These are phyloP conservation scores for Bombus affinis DNA, from an alignment of 1,140 invertebrate genomes.

Conservation along the genomic window DNA sequence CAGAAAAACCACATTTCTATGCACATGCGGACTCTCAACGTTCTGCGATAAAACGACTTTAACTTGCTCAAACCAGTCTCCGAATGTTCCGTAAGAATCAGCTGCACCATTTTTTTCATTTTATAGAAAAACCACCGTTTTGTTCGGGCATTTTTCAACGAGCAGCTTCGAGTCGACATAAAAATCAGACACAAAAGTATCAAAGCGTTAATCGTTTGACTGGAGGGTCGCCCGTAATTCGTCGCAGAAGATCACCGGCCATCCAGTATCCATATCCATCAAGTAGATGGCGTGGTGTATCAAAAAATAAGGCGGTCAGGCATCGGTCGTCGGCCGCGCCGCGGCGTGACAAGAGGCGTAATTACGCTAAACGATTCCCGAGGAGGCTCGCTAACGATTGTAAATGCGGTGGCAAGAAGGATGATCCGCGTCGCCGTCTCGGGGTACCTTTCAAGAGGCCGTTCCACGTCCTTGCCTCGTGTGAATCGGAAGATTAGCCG, in stretches of 20 bases:
- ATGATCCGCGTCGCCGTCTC: conserved; percentile 24
- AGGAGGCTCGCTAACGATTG: conserved; percentile 60
- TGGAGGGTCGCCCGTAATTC: background rate
- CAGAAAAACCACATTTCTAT: too few relatives aligned
- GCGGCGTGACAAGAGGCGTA: conserved; percentile 65
- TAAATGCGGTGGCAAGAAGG: conserved; percentile 65
- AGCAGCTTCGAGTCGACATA: too few relatives aligned
- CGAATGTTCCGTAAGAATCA: too few relatives aligned
- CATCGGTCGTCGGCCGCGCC: conserved; percentile 5
- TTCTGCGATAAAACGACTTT: too few relatives aligned
- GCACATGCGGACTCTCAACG: too few relatives aligned
- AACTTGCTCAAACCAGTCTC: too few relatives aligned
- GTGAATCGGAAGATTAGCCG: conserved; percentile 67
- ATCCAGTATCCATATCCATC: conserved; percentile 25
- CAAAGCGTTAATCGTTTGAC: background rate
- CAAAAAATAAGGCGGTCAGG: conserved; percentile 5
- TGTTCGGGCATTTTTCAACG: too few relatives aligned
- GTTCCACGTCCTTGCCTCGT: conserved; percentile 69
- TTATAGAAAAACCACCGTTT: too few relatives aligned
- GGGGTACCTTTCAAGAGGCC: conserved; percentile 61
- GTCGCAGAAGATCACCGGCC: conserved; percentile 5
- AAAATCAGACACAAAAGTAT: too few relatives aligned
- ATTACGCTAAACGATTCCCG: conserved; percentile 68
- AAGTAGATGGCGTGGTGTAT: conserved; percentile 22
- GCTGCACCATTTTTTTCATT: too few relatives aligned